phyloP scores from a whole-genome alignment of 1,140 invertebrate species.

The Drosophila orena region DNA sequence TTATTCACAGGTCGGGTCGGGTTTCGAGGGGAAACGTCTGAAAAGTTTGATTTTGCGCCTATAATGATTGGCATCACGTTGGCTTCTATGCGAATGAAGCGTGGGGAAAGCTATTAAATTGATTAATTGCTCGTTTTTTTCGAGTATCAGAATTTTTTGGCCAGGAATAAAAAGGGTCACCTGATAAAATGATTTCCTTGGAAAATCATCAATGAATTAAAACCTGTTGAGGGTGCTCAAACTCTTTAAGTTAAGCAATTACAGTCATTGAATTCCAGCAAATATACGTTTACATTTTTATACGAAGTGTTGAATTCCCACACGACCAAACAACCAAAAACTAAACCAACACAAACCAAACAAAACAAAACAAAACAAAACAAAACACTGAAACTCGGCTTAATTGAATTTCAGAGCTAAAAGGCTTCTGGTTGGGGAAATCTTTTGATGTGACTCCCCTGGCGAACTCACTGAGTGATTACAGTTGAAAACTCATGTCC shows the following conservation, averaged over 20 bases:
- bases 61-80: constrained; percentile 15
- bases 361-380: neutral
- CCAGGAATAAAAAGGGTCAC: too few species aligned
- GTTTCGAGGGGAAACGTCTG: constrained; percentile 38
- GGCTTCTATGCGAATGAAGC: constrained; percentile 24
- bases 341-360: neutral
- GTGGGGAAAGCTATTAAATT: constrained; percentile 31
- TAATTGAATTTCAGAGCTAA: constrained; percentile 9
- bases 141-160: neutral
- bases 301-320: neutral
- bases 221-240: too few species aligned
- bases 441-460: constrained; percentile 30
- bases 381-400: neutral
- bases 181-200: too few species aligned
- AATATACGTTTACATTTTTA: too few species aligned
- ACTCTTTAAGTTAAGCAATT: neutral
- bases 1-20: neutral
- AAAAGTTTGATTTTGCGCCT: constrained; percentile 55
- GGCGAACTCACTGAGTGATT: constrained; percentile 1
- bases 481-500: constrained; percentile 9
- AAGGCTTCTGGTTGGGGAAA: constrained; percentile 12
- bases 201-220: too few species aligned
- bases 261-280: neutral
- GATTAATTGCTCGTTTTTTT: constrained; percentile 37
- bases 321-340: neutral